Conservation (phyloP, 2,888 invertebrate genomes). For the Pterobdella sp. region DNA sequence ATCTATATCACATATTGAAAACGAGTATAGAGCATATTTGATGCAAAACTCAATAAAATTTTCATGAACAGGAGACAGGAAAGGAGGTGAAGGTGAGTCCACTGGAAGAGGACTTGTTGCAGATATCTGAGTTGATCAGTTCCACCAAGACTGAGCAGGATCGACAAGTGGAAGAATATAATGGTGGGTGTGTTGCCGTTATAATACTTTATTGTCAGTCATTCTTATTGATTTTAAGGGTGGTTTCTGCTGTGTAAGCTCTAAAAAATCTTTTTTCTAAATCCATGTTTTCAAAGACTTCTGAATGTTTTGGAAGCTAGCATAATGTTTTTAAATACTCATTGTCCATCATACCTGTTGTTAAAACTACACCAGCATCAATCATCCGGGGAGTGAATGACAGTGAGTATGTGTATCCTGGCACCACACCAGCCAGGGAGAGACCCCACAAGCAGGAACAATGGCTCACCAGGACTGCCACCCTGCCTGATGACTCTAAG, state of each 20-base stretch:
- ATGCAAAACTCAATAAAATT: no score
- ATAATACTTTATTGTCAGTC: not conserved
- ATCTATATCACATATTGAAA: no score
- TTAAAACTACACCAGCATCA: slow-evolving; percentile 13
- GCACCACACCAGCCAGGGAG: not conserved
- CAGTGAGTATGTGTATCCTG: slow-evolving; percentile 22
- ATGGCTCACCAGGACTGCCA: slow-evolving; percentile 18
- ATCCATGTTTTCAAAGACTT: no score
- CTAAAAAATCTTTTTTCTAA: no score
- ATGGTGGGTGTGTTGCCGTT: not conserved
- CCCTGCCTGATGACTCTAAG: slow-evolving; percentile 28
- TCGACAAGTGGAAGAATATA: slow-evolving; percentile 12
- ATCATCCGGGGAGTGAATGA: slow-evolving; percentile 25
- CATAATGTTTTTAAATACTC: no score
- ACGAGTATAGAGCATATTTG: no score
- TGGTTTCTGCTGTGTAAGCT: no score
- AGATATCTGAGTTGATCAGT: slow-evolving; percentile 26
- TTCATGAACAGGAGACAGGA: no score
- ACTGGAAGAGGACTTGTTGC: slow-evolving; percentile 26
- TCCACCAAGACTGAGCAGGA: slow-evolving; percentile 25
- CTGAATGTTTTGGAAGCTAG: no score
- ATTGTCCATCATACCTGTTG: no score
- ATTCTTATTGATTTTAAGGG: no score
- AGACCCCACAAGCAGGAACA: not conserved
- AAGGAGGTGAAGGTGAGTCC: slow-evolving; percentile 1